Evolutionary conservation across 2,888 invertebrate species (phyloP), one percentile per base, ranked within the genome.

Genomic region (Leptarthrus brevirostris): DNA sequence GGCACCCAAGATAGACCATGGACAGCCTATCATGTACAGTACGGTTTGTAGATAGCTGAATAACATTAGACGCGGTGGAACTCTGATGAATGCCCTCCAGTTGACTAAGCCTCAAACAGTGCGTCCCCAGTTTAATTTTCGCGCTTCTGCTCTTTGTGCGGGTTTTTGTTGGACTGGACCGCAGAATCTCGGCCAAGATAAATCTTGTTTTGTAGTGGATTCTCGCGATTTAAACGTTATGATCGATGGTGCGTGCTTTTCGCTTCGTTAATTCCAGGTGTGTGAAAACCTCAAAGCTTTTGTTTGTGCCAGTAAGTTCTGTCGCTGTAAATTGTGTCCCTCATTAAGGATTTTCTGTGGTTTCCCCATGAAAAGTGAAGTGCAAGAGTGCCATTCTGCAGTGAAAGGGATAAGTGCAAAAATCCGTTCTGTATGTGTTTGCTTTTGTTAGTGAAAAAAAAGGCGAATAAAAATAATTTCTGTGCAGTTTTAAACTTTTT

Each of bases 71-170:
- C 58, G 58, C 30, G 16, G 20, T 12, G 58, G 49, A 40, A 40
- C n/a, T 20, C 22, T 20, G 36, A 58, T 40, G 40, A 58, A 40
- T 36, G 36, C 58, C 36, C 22, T 22, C 10, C 44, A 56, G 36
- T 53, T 4, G 34, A 10, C 36, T 8, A 30, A 24, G 36, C 6
- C 52, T 26, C 12, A n/a, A 26, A 22, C 40, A 3, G 40, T 36
- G 34, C 36, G 58, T 20, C 36, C 52, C 66, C 44, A 74, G 74
- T 44, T 72, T 72, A 30, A 47, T 20, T 47, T 47, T 72, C 54
- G 54, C 71, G 71, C 71, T 72, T 72, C 71, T 72, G 71, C 47
- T 44, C 24, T 56, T 44, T 56, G 40, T 40, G 12, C 54, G 3
- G 20, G 54, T 54, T 53, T 22, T 56, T 40, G 24, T 56, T 24